Conservation (phyloP, 2,888 invertebrate genomes). For the Helicoverpa assulta region DNA sequence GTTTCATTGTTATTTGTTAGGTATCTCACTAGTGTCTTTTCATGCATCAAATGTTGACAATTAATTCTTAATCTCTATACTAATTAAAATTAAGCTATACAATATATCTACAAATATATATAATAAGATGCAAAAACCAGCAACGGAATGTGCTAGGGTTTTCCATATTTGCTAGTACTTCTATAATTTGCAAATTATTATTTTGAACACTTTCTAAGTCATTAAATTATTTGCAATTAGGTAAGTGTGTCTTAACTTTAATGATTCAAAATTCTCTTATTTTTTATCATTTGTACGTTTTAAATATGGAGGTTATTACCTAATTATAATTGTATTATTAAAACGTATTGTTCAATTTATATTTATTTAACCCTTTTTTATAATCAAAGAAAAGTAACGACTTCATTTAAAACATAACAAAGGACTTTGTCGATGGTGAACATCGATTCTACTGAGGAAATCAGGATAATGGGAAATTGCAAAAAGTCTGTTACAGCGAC, state of each 20-base stretch:
- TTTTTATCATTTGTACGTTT: conserved; percentile 49
- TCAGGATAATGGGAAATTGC: not conserved
- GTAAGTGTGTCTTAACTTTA: conserved; percentile 23
- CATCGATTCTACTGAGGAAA: conserved; percentile 5
- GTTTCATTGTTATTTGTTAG: conserved; percentile 58
- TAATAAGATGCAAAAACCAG: conserved; percentile 31
- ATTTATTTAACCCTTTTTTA: not conserved
- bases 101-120: conserved; percentile 53
- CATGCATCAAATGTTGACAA: conserved; percentile 73
- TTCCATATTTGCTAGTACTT: conserved; percentile 3
- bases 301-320: conserved; percentile 28
- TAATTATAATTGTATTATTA: conserved; percentile 21
- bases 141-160: conserved; percentile 28
- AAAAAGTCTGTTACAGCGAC: too few species aligned
- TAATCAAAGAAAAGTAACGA: not conserved
- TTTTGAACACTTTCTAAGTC: conserved; percentile 37
- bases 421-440: conserved; percentile 10
- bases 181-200: conserved; percentile 46
- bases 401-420: not conserved
- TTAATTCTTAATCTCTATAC: conserved; percentile 57
- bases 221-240: conserved; percentile 20
- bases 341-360: conserved; percentile 4
- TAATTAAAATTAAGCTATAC: conserved; percentile 57
- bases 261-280: conserved; percentile 29
- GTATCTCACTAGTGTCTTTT: conserved; percentile 88